Conservation (phyloP, 2,888 invertebrate species). For the Sisyra nigra region DNA sequence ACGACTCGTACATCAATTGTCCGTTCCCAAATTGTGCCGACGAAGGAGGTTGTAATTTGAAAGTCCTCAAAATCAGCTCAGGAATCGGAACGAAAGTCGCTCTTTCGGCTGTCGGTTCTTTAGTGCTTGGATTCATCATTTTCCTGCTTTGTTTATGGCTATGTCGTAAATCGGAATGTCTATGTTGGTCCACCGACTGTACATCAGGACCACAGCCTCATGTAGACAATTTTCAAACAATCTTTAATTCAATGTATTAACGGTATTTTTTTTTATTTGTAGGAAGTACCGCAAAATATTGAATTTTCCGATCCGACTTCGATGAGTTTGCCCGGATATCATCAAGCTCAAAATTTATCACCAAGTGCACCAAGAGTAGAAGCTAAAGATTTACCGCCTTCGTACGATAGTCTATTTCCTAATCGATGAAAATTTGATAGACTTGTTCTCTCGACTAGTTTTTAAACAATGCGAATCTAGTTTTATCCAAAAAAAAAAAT, state of each 20-base stretch:
- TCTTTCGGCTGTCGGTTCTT: neutral
- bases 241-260: too few species aligned
- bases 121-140: neutral
- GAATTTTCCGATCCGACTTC: neutral
- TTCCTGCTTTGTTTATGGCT: neutral
- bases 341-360: neutral
- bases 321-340: neutral
- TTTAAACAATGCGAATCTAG: too few species aligned
- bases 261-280: neutral
- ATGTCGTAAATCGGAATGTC: neutral
- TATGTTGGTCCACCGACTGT: neutral
- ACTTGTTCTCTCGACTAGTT: too few species aligned
- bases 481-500: too few species aligned
- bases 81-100: conserved; percentile 1
- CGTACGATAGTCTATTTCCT: conserved; percentile 2
- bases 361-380: neutral
- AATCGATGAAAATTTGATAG: too few species aligned
- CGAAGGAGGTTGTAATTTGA: conserved; percentile 11
- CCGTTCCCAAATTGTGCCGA: conserved; percentile 13
- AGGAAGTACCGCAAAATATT: neutral
- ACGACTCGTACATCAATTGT: conserved; percentile 14
- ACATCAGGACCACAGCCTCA: neutral
- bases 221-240: too few species aligned
- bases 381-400: neutral
- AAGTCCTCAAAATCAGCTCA: neutral